These are phyloP conservation scores for Drosophila baimaii DNA, from an alignment of 1,140 invertebrate genomes.

Conservation along the genomic window DNA sequence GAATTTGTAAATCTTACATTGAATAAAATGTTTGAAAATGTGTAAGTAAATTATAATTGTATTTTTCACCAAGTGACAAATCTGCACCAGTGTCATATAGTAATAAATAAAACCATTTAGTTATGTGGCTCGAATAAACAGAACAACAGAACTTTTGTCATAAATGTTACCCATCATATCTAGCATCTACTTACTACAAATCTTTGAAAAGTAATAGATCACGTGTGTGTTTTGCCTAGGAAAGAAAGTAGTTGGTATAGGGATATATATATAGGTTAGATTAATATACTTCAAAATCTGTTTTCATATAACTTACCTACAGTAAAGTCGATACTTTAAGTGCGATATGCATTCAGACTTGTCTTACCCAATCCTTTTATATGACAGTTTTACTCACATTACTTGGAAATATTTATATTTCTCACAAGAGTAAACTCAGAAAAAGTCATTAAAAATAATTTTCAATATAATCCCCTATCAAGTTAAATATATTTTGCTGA, in stretches of 20 bases:
- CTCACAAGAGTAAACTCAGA: neutral
- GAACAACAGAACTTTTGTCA: slow-evolving; percentile 11
- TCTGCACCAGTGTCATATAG: slow-evolving; percentile 33
- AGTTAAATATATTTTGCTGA: too few relatives aligned
- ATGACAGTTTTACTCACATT: neutral
- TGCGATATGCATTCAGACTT: neutral
- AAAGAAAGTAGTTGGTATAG: slow-evolving; percentile 20
- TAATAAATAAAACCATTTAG: slow-evolving; percentile 10
- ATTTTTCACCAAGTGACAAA: slow-evolving; percentile 29
- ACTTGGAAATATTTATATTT: neutral
- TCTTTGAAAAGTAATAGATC: slow-evolving; percentile 1
- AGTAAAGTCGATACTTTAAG: neutral
- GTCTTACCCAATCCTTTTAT: too few relatives aligned
- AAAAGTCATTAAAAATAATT: neutral
- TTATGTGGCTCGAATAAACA: slow-evolving; percentile 3
- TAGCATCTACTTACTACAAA: slow-evolving; percentile 1
- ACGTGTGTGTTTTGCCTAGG: slow-evolving; percentile 11
- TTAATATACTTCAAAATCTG: neutral
- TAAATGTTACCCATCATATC: slow-evolving; percentile 19
- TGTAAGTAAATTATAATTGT: slow-evolving; percentile 69
- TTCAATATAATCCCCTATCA: too few relatives aligned
- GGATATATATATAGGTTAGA: neutral
- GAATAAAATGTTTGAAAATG: slow-evolving; percentile 59
- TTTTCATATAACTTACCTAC: neutral
- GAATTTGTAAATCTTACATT: slow-evolving; percentile 70